Conservation (phyloP, 2,113 vertebrate genomes). For the Otocyon megalotis region DNA sequence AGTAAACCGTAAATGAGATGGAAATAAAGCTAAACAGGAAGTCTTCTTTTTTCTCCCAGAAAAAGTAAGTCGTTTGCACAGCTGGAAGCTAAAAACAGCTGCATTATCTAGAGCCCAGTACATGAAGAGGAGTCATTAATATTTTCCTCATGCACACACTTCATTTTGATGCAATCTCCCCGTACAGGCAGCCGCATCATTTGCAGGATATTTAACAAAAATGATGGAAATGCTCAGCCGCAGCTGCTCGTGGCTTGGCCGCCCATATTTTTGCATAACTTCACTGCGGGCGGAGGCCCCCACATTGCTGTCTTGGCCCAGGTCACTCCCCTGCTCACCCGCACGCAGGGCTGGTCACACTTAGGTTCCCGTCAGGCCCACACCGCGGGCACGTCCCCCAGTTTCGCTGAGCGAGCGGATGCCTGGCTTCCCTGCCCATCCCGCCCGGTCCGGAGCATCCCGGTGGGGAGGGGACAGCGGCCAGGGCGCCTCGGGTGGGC, state of each 20-base stretch:
- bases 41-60: neutral
- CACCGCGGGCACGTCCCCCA: too few species aligned
- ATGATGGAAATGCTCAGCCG: conserved; percentile 76
- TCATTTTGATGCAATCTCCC: conserved; percentile 77
- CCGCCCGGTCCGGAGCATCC: too few species aligned
- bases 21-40: conserved; percentile 57
- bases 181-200: conserved; percentile 77
- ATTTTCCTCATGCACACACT: conserved; percentile 76
- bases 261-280: conserved; percentile 80
- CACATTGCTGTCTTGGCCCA: too few species aligned
- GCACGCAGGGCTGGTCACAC: too few species aligned
- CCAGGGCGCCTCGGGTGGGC: too few species aligned
- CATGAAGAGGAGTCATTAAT: conserved; percentile 71
- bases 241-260: conserved; percentile 82
- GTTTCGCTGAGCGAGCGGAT: too few species aligned
- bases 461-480: too few species aligned
- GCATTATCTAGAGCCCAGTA: conserved; percentile 69
- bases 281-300: conserved; percentile 62
- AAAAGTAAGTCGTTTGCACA: conserved; percentile 66
- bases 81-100: conserved; percentile 74
- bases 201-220: conserved; percentile 81
- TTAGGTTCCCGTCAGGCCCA: too few species aligned
- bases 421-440: too few species aligned
- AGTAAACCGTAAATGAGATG: conserved; percentile 38
- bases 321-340: too few species aligned